A percentile compares a stretch with the other conserved stretches of the same genome.
Conservation (phyloP, 2,888 invertebrate genomes). For the Stenodema calcarata region DNA sequence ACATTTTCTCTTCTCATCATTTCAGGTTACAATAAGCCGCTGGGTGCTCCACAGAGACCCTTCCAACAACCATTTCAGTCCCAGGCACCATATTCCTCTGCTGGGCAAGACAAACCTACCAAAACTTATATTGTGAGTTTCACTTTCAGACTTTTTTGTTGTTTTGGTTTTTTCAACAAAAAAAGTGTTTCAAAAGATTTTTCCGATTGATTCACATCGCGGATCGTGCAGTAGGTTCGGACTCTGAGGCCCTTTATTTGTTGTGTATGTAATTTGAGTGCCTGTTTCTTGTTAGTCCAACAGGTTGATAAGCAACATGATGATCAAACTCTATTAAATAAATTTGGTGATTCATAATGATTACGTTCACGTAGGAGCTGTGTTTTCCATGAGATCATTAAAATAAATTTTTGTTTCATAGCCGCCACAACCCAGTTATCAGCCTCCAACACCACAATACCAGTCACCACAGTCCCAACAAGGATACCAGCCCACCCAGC, state of each 20-base stretch:
- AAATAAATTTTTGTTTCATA: not conserved
- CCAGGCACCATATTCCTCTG: not conserved
- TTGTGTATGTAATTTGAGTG: no score
- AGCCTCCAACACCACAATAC: conserved; percentile 3
- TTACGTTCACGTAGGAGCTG: no score
- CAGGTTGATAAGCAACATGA: no score
- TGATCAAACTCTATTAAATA: not conserved
- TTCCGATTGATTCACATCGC: no score
- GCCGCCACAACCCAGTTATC: conserved; percentile 16
- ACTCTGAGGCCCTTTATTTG: no score
- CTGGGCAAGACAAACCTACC: not conserved
- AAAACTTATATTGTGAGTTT: conserved; percentile 7
- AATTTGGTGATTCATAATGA: not conserved
- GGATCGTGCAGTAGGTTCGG: no score
- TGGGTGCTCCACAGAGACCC: not conserved
- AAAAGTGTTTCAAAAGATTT: no score
- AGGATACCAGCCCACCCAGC: conserved; percentile 23
- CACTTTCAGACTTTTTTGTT: not conserved
- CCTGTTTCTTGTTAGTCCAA: no score
- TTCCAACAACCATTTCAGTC: conserved; percentile 33
- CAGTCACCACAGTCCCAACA: not conserved
- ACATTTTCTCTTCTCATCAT: not conserved
- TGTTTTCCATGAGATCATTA: no score
- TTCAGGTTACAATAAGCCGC: conserved; percentile 25
- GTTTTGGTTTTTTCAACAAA: no score